These are phyloP conservation scores for Dipodomys merriami DNA, from an alignment of 2,113 vertebrate species.

Conservation along the genomic window DNA sequence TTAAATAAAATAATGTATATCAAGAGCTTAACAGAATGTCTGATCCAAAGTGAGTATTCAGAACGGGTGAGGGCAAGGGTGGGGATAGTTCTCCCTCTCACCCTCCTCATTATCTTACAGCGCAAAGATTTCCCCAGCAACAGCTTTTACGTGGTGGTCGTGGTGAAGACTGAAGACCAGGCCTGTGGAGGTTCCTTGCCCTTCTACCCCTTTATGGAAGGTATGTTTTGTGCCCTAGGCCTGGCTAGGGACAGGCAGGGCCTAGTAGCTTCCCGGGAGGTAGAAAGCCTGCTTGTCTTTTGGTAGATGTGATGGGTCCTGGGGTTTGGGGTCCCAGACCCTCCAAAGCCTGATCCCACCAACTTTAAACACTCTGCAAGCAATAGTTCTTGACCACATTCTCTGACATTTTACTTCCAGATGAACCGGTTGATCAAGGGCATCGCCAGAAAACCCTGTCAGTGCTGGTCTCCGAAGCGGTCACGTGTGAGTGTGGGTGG, in stretches of 20 bases:
- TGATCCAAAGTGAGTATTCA: neutral
- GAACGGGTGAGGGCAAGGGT: neutral
- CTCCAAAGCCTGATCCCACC: neutral
- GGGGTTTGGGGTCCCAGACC: neutral
- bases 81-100: neutral
- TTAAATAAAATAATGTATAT: neutral
- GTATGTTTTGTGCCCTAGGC: neutral
- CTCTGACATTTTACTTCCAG: conserved; percentile 79
- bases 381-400: neutral
- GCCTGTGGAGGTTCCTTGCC: conserved; percentile 93
- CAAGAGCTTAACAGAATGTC: neutral
- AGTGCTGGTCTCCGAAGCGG: conserved; percentile 92
- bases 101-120: conserved; percentile 79
- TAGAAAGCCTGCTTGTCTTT: neutral
- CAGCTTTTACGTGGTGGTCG: conserved; percentile 98
- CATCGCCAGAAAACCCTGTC: conserved; percentile 94
- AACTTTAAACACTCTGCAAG: neutral
- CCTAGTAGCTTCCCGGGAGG: neutral
- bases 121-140: conserved; percentile 96
- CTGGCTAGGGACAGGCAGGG: neutral
- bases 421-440: conserved; percentile 92
- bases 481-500: conserved; percentile 89
- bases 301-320: neutral
- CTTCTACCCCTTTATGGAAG: conserved; percentile 91
- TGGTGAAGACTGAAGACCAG: conserved; percentile 98